Evolutionary conservation across 1,140 invertebrate genomes (phyloP), one percentile per base, ranked within the genome.

Genomic region (Platyura marginata): DNA sequence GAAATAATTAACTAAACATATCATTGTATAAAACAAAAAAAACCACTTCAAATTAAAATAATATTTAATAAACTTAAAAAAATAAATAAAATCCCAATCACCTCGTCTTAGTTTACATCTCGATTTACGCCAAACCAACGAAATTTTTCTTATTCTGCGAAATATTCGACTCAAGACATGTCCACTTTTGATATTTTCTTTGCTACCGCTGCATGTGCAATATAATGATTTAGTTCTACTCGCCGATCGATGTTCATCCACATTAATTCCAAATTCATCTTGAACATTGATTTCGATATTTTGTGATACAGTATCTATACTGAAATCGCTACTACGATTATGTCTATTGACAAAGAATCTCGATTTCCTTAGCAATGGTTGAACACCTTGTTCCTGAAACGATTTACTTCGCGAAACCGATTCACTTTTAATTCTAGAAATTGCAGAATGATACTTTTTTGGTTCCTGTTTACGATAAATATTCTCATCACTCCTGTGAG

Each of bases 261-360:
- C 1, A 52, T 8, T 18, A 34, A 55, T 59, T 2, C 57, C 57
- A 46, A 57, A 53, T 46, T 56, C 57, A 42, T 60, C 57, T 42
- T 60, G 57, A 36, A 60, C 58, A 44, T 54, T 60, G 6, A 60
- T 60, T 43, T 60, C 57, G 40, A 60, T 60, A 44, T 57, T 59
- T 19, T 60, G 57, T 19, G 54, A 57, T 21, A 56, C 43, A 8
- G 36, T 38, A 45, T 60, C 53, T 41, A 58, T 44, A 43, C 53
- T 58, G 43, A 55, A 58, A 41, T 55, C 54, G 48, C 54, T 60
- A 35, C 54, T 57, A 22, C 8, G 25, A 25, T 37, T 42, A 10
- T 35, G n/a, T 36, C 36, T 3, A 40, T 10, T 34, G 21, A 32
- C 49, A 50, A 21, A 51, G 52, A 44, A 57, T 57, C 21, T 55